Conservation (phyloP, 2,888 invertebrate genomes). For the Willowsia nigromaculata region DNA sequence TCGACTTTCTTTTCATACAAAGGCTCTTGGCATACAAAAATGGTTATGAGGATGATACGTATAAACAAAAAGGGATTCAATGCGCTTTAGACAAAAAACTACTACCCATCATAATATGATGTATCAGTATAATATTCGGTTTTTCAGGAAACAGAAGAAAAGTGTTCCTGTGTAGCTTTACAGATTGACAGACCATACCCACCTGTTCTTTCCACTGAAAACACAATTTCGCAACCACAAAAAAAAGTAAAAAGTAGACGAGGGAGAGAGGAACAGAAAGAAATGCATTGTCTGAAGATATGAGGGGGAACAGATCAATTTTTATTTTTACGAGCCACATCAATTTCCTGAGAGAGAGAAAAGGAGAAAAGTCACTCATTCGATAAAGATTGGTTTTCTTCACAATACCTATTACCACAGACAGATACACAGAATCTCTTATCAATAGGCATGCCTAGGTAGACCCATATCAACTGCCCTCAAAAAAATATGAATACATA, state of each 20-base stretch:
- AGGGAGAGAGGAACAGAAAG: not conserved
- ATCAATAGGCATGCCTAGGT: not conserved
- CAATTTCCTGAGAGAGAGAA: conserved; percentile 47
- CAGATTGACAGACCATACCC: not conserved
- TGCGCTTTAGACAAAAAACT: not conserved
- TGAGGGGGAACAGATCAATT: conserved; percentile 48
- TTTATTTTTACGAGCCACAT: conserved; percentile 57
- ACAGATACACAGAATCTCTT: not conserved
- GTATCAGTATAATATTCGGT: too few relatives aligned
- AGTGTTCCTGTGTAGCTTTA: not conserved
- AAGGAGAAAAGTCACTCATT: conserved; percentile 53
- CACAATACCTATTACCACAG: not conserved
- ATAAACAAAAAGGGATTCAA: not conserved
- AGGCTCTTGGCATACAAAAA: too few relatives aligned
- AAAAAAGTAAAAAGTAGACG: not conserved
- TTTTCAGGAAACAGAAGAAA: conserved; percentile 16
- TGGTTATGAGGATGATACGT: not conserved
- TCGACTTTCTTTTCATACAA: not conserved
- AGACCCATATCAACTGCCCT: not conserved
- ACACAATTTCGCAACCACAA: not conserved
- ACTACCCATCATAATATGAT: not conserved
- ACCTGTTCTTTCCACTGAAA: not conserved
- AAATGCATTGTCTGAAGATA: conserved; percentile 23
- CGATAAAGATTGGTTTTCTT: conserved; percentile 51
- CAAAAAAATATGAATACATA: not conserved